Conservation (phyloP, 2,888 invertebrate genomes). For the Noctua pronuba region DNA sequence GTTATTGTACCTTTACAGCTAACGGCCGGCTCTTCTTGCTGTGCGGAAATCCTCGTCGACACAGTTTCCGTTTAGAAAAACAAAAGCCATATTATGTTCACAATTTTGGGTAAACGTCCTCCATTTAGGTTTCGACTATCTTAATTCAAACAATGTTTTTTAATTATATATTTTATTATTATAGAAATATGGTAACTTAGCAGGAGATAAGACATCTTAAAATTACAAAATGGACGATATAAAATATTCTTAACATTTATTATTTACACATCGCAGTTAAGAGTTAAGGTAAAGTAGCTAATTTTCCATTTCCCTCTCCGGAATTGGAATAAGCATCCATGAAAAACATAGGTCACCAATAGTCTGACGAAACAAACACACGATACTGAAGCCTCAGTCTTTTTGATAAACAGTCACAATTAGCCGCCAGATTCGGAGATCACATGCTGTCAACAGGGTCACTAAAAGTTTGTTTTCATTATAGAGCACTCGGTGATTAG, state of each 20-base stretch:
- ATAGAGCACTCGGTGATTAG: conserved; percentile 38
- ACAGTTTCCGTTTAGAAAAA: neutral
- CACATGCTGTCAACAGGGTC: conserved; percentile 38
- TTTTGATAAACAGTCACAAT: conserved; percentile 28
- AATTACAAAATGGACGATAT: conserved; percentile 23
- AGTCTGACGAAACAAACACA: conserved; percentile 30
- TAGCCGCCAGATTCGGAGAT: conserved; percentile 45
- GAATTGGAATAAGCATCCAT: conserved; percentile 62
- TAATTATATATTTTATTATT: conserved; percentile 30
- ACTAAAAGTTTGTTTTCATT: conserved; percentile 30
- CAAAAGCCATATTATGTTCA: neutral
- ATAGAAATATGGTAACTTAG: conserved; percentile 28
- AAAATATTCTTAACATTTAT: conserved; percentile 39
- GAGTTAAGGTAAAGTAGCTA: conserved; percentile 45
- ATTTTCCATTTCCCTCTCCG: conserved; percentile 60
- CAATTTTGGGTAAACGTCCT: neutral
- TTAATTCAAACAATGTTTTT: conserved; percentile 28
- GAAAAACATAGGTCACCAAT: conserved; percentile 33
- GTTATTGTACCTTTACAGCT: conserved; percentile 3
- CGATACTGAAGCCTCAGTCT: conserved; percentile 11
- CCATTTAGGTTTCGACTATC: neutral
- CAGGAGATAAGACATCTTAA: conserved; percentile 13
- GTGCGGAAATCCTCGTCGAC: neutral
- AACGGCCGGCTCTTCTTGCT: neutral
- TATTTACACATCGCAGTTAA: conserved; percentile 62